Evolutionary conservation across 2,797 vertebrate genomes (phyloP).

Genomic region (Megaceryle alcyon): DNA sequence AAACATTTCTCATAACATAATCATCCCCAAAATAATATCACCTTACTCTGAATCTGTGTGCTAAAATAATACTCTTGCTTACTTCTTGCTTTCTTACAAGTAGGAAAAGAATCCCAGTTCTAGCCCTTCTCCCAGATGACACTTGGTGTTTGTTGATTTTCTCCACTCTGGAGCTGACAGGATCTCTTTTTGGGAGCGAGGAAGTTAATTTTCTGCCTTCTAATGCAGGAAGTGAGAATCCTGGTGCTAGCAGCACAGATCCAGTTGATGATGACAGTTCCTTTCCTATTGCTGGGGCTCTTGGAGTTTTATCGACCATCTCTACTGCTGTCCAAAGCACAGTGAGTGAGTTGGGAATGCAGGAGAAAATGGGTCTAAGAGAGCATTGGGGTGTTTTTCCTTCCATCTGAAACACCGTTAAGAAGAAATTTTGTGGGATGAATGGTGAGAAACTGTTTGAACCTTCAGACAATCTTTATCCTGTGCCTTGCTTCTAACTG

Average conservation of each 20-base stretch:
- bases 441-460: neutral
- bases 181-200: neutral
- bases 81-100: no score
- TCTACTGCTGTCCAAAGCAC: constrained; percentile 93
- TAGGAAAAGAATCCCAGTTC: neutral
- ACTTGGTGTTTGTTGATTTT: neutral
- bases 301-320: constrained; percentile 91
- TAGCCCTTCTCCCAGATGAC: neutral
- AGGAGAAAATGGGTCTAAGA: neutral
- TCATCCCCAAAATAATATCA: neutral
- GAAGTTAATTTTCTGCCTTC: constrained; percentile 36
- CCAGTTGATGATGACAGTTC: constrained; percentile 65
- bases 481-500: neutral
- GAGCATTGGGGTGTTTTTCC: neutral
- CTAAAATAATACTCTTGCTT: neutral
- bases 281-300: constrained; percentile 80
- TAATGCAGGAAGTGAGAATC: constrained; percentile 49
- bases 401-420: neutral
- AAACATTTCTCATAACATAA: neutral
- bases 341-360: constrained; percentile 78
- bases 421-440: neutral
- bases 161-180: neutral
- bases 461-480: neutral
- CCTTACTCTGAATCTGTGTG: neutral
- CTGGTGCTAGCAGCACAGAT: constrained; percentile 18